Base-by-base conservation (phyloP, 2,113 vertebrate species). In the Eubucco bourcierii region DNA sequence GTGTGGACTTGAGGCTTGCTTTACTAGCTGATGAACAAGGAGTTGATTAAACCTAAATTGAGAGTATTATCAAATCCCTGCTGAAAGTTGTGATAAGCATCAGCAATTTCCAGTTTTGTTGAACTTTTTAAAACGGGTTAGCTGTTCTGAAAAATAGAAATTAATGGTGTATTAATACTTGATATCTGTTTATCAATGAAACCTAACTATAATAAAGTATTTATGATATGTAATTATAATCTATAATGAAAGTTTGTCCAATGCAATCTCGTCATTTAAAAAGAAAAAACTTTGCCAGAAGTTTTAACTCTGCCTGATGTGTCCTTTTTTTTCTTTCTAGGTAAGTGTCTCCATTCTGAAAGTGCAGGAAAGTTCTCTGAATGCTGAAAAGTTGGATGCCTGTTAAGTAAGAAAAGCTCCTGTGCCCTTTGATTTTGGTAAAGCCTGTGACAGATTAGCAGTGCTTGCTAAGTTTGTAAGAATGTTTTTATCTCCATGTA, bases 261-360 rank as follows among this genome's bases (percentile, higher is more conserved):
- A 33, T 19, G 19, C 21, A 61, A n/a, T 64, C 28, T 86, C 46
- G 27, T 72, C 0, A 78, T 80, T 64, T 91, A 19, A n/a, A 89
- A 76, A 80, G 15, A 9, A 50, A 59, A 39, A 84, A 74, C 28
- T 29, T 72, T 66, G 29, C 25, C 9, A 18, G 17, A 60, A 78
- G 10, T 25, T 81, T 44, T 7, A 29, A 3, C 75, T 81, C 46
- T 61, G 27, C 17, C 82, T 97, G 63, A 96, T 12, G 4, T 74
- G 9, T 39, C 28, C 28, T 73, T 56, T 77, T 50, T 37, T 87
- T 73, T 88, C 58, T 87, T 33, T 78, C 66, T 97, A 98, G 97
- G 98, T 98, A 98, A 98, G 97, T 98, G 96, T 83, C 44, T 91
- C 56, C 41, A 1, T 82, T 50, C 53, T 93, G 79, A 50, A 78